Conservation (phyloP, 2,113 vertebrate species). For the Nettapus auritus region DNA sequence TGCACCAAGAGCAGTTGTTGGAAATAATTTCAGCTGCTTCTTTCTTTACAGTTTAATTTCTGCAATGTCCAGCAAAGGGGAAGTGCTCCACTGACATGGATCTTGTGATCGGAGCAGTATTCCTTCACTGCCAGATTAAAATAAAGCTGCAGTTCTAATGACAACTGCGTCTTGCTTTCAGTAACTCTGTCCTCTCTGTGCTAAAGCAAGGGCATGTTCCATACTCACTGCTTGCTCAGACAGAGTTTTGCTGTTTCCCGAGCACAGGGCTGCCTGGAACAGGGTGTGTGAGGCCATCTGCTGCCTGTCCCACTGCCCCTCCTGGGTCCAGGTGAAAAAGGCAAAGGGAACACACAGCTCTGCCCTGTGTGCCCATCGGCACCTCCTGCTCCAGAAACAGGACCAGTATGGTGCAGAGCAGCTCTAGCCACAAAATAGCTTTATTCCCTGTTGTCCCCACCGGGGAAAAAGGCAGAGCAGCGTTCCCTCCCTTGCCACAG, state of each 20-base stretch:
- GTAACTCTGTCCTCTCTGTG: accelerated
- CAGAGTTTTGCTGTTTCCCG: neutral
- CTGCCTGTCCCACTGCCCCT: neutral
- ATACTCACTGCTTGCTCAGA: accelerated
- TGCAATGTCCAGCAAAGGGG: neutral
- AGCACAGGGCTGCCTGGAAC: neutral
- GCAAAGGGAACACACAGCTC: accelerated
- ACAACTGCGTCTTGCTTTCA: neutral
- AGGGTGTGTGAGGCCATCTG: too few species aligned
- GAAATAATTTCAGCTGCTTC: accelerated
- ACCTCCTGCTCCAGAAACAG: accelerated
- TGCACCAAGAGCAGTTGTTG: neutral
- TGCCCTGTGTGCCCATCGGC: neutral
- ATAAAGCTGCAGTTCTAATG: conserved; percentile 8
- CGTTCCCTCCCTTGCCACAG: accelerated
- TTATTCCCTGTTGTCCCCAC: accelerated
- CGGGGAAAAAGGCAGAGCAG: neutral
- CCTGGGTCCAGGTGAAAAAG: neutral
- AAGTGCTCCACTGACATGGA: accelerated
- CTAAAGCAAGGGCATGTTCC: neutral
- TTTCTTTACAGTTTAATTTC: neutral
- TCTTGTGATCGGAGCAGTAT: neutral
- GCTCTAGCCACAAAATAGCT: neutral
- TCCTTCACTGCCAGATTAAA: neutral
- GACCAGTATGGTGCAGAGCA: neutral